Evolutionary conservation across 2,113 vertebrate genomes (phyloP).

Genomic region (Rhabdomys dilectus): DNA sequence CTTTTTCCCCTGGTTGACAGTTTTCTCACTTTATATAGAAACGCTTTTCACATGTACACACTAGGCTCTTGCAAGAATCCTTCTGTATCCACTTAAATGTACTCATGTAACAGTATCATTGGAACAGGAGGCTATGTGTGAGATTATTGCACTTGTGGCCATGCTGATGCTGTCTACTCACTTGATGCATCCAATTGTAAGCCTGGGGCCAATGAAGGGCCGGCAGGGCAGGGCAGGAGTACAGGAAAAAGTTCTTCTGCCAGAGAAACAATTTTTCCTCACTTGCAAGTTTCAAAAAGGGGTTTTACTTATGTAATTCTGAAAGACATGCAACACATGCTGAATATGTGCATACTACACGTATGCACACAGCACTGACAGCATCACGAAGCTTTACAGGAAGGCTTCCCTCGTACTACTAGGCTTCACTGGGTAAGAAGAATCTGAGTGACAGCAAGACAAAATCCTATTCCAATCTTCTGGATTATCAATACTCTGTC

Average conservation of each 20-base stretch:
- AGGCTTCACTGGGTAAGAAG: conserved; percentile 82
- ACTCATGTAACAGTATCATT: conserved; percentile 73
- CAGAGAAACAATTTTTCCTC: conserved; percentile 69
- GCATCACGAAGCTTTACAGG: conserved; percentile 81
- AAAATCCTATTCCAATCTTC: conserved; percentile 59
- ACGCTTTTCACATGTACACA: conserved; percentile 43
- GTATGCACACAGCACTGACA: conserved; percentile 78
- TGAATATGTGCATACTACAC: conserved; percentile 48
- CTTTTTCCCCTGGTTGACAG: conserved; percentile 68
- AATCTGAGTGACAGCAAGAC: conserved; percentile 81
- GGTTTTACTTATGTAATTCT: conserved; percentile 82
- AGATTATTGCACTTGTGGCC: conserved; percentile 78
- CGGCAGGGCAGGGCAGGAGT: neutral
- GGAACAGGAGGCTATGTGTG: conserved; percentile 38
- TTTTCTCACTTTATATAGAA: conserved; percentile 53
- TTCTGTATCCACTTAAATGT: conserved; percentile 60
- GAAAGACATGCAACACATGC: conserved; percentile 83
- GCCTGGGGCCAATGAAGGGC: conserved; percentile 51
- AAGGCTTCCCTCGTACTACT: conserved; percentile 83
- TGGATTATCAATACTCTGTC: conserved; percentile 68
- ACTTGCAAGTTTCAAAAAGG: conserved; percentile 78
- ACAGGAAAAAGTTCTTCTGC: conserved; percentile 69
- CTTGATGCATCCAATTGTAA: conserved; percentile 78
- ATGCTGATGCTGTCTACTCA: conserved; percentile 72
- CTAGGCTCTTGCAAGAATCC: conserved; percentile 56